Evolutionary conservation across 2,113 vertebrate species (phyloP).

Genomic region (Cromileptes altivelis): DNA sequence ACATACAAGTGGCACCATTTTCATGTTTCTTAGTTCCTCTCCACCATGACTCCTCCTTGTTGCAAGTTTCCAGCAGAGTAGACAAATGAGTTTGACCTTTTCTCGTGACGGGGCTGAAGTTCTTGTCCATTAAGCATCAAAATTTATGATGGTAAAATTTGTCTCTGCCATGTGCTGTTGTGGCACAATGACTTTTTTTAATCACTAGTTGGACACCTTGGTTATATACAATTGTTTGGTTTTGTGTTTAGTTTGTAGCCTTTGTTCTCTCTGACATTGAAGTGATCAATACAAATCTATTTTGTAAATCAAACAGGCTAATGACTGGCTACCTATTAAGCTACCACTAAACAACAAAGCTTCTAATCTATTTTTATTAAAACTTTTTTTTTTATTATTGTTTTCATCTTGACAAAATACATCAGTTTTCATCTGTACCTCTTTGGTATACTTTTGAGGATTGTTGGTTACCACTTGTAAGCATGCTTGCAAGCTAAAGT

Average conservation of each 20-base stretch:
- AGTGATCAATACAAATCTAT: not conserved
- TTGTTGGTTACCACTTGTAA: no score
- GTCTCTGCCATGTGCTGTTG: not conserved
- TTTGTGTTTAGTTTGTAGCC: not conserved
- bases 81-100: no score
- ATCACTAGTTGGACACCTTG: not conserved
- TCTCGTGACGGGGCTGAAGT: not conserved
- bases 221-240: not conserved
- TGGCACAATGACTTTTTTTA: not conserved
- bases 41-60: no score
- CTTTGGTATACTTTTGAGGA: no score
- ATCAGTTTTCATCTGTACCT: no score
- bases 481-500: no score
- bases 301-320: not conserved
- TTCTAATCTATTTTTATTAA: no score
- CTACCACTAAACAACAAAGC: not conserved
- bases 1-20: no score
- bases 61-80: no score
- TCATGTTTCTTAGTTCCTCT: no score
- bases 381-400: no score
- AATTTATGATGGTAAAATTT: not conserved
- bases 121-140: not conserved
- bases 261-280: not conserved
- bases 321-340: not conserved
- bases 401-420: no score